Evolutionary conservation across 2,888 invertebrate genomes (phyloP), one percentile per base, ranked within the genome.

Genomic region (Mythimna lalbum): DNA sequence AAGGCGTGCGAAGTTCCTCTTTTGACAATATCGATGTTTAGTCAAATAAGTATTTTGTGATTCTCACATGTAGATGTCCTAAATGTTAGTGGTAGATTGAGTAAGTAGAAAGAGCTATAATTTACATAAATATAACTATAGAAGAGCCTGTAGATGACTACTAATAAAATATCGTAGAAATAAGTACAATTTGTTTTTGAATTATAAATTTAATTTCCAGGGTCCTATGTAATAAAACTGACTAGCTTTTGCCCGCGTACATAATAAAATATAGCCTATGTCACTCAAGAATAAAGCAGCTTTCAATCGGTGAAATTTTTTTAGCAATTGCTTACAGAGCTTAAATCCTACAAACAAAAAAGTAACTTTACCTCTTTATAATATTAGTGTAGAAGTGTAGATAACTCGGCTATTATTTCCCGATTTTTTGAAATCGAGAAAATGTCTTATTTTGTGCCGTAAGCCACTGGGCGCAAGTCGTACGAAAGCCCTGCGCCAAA

Each of bases 1-100:
- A 75, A 74, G 81, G 79, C 82, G 82, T 83, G 84, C 82, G 84
- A 93, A 93, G 94, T 95, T 95, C 94, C 95, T 95, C 90, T 92
- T 88, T 89, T 89, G 94, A 95, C 94, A 95, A 94, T 95, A 94
- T 93, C 79, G 56, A 78, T 86, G 77, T 86, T 84, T 80, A 82
- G 78, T 78, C 80, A 76, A 74, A 57, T 89, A 88, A 87, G 82
- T 82, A 85, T 86, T 72, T 86, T 87, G 87, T 89, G 88, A 88
- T 86, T 83, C 63, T 69, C 72, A 76, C 72, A 78, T 80, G 64
- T 86, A 79, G 77, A 63, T 43, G 73, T 78, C 33, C 57, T 86
- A 68, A 62, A 69, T 81, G 79, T 85, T 83, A 80, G 76, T n/a
- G 65, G 19, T 81, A 82, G 77, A 67, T 36, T 69, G 69, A 63